Base-by-base conservation (phyloP, 2,113 vertebrate genomes). In the Odobenus rosmarus region DNA sequence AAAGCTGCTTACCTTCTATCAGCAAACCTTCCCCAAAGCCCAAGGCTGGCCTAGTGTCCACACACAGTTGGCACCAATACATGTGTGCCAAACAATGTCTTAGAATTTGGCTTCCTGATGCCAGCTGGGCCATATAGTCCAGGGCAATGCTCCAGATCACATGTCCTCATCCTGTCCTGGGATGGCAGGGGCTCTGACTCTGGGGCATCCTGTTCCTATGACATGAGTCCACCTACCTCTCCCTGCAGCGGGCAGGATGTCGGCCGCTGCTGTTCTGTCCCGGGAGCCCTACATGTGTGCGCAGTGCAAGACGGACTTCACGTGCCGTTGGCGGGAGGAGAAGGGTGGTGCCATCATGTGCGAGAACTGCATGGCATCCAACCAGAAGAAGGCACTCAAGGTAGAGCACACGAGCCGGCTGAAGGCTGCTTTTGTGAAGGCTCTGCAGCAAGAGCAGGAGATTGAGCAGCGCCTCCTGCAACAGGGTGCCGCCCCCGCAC, bases 261-360 rank as follows among this genome's bases (percentile, higher is more conserved):
- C 99, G 0, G 92, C 98, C 0, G 89, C 98, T 0, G 91, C 98
- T 0, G 77, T 98, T 33, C 49, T 97, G 42, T 98, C 99, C 77
- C 99, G 99, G 61, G 99, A 99, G 98, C 99, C 99, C 90, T 99
- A 99, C 95, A 99, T 99, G 95, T 99, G 99, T 11, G 99, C 99
- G 36, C 99, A 99, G 98, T 99, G 99, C 98, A 99, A 99, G 99
- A 99, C 99, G 0, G 99, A 99, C 99, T 99, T 99, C 98, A 99
- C 99, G 2, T 99, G 99, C 97, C 99, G 99, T 93, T 99, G 99
- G 99, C 99, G 99, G 95, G 99, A 99, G 96, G 99, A 99, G 97
- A 99, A 99, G 98, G 98, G 99, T 0, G 99, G 99, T 36, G 98
- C 99, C 96, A 98, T 99, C 86, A 99, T 99, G 98, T 99, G 99